These are phyloP conservation scores for Amphiprion clarkii DNA, from an alignment of 2,797 vertebrate genomes.

Conservation along the genomic window DNA sequence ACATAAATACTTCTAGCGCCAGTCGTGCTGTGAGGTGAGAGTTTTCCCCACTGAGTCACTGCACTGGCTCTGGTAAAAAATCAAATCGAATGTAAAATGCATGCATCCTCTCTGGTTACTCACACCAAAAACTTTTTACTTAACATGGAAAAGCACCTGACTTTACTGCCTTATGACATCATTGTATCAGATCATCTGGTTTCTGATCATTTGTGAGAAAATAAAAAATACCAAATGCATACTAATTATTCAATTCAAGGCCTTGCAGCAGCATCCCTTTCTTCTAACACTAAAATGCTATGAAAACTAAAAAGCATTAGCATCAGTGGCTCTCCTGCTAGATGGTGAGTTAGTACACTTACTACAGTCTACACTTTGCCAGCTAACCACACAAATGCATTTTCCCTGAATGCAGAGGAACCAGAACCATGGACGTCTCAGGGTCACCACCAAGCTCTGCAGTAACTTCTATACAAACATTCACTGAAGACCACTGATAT, in stretches of 20 bases:
- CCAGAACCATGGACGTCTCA: too few relatives aligned
- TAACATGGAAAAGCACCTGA: not conserved
- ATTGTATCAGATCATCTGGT: not conserved
- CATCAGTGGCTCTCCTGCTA: too few relatives aligned
- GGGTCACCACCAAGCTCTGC: too few relatives aligned
- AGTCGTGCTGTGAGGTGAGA: not conserved
- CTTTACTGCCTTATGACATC: not conserved
- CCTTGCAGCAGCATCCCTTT: too few relatives aligned
- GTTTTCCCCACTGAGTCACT: not conserved
- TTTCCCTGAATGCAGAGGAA: too few relatives aligned
- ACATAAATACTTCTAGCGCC: not conserved
- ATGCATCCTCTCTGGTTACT: not conserved
- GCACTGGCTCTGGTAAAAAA: not conserved
- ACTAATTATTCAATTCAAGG: not conserved
- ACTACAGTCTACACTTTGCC: too few relatives aligned
- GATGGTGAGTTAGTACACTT: too few relatives aligned
- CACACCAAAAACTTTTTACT: not conserved
- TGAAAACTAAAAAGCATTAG: too few relatives aligned
- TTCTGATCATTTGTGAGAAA: not conserved
- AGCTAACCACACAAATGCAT: too few relatives aligned
- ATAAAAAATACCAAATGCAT: not conserved
- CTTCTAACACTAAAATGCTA: too few relatives aligned
- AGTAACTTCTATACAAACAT: too few relatives aligned
- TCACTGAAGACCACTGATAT: too few relatives aligned
- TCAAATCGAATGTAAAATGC: not conserved